Evolutionary conservation across 1,140 invertebrate species (phyloP).

Genomic region (Drosophila melanogaster): Release_6_plus_ISO1_MT NT_033779.5:4748501-4749000

Average conservation of each 20-base stretch:
- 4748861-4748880: conserved; percentile 71
- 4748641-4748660: not conserved
- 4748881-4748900: conserved; percentile 53
- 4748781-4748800: conserved; percentile 2
- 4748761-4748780: not conserved
- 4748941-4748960: conserved; percentile 57
- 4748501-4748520: conserved; percentile 45
- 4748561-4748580: conserved; percentile 9
- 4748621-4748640: conserved; percentile 55
- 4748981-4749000: conserved; percentile 58
- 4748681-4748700: no score
- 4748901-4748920: conserved; percentile 28
- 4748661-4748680: not conserved
- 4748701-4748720: no score
- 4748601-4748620: conserved; percentile 38
- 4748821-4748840: conserved; percentile 24
- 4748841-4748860: conserved; percentile 46
- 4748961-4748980: conserved; percentile 59
- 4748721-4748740: no score
- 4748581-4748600: conserved; percentile 38
- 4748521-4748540: conserved; percentile 69
- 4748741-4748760: not conserved
- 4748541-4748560: conserved; percentile 55
- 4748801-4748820: conserved; percentile 63
- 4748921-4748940: conserved; percentile 36